Evolutionary conservation across 35 echinoderm and acorn worm species (phyloP).

Genomic region (Apostichopus japonicus): DNA sequence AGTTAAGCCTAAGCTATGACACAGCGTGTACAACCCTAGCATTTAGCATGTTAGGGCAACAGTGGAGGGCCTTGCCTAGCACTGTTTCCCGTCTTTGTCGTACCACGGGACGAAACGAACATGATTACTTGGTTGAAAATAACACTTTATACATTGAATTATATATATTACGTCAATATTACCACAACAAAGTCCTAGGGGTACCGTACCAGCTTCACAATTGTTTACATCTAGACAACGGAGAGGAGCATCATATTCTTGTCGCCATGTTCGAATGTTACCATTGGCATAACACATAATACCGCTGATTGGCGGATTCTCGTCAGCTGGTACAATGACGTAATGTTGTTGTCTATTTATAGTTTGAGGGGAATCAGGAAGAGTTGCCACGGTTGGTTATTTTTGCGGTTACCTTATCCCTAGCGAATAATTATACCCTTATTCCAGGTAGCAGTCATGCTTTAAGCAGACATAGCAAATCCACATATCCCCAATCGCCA

Average conservation of each 20-base stretch:
- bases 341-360: constrained; percentile 45
- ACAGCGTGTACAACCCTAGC: background rate
- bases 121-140: background rate
- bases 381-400: background rate
- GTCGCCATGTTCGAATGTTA: constrained; percentile 45
- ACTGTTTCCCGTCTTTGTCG: background rate
- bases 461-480: too few relatives aligned
- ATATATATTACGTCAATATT: background rate
- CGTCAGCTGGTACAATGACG: constrained; percentile 39
- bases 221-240: background rate
- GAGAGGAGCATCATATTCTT: background rate
- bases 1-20: background rate
- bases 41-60: background rate
- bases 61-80: constrained; percentile 3
- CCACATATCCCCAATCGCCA: too few relatives aligned
- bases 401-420: background rate
- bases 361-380: background rate
- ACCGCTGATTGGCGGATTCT: constrained; percentile 15
- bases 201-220: constrained; percentile 13
- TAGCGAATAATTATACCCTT: background rate
- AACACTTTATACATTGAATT: background rate
- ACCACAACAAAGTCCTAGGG: background rate
- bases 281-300: constrained; percentile 12
- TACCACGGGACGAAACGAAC: background rate
- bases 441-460: too few relatives aligned